These are phyloP conservation scores for Oryzias woworae DNA, from an alignment of 2,113 vertebrate species.

Conservation along the genomic window DNA sequence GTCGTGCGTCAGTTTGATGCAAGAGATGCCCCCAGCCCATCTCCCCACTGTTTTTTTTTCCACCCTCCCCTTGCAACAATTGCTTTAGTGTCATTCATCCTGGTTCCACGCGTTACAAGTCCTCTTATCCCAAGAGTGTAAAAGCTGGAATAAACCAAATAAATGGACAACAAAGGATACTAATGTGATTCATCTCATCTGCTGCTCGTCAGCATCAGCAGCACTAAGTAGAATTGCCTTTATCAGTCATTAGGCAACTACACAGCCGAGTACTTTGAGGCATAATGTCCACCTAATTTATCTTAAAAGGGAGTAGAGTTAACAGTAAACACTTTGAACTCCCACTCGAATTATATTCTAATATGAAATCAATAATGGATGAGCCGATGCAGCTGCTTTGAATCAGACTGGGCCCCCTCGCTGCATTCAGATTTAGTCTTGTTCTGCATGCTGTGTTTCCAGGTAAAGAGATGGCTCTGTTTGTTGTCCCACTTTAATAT, in stretches of 20 bases:
- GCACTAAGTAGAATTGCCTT: conserved; percentile 21
- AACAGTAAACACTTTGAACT: conserved; percentile 37
- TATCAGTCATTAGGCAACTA: conserved; percentile 37
- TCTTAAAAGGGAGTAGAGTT: conserved; percentile 45
- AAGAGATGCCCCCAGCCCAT: conserved; percentile 51
- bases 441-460: conserved; percentile 20
- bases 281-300: conserved; percentile 26
- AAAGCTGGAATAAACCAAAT: conserved; percentile 15
- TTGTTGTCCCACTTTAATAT: conserved; percentile 24
- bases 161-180: conserved; percentile 19
- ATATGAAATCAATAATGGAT: conserved; percentile 57
- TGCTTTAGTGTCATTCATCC: conserved; percentile 11
- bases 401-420: conserved; percentile 29
- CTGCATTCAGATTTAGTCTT: conserved; percentile 20
- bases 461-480: conserved; percentile 38
- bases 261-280: conserved; percentile 8
- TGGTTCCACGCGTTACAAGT: conserved; percentile 39
- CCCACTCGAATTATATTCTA: conserved; percentile 43
- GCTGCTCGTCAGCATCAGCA: conserved; percentile 28
- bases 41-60: conserved; percentile 21
- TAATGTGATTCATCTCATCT: conserved; percentile 48
- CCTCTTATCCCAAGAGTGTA: conserved; percentile 18
- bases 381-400: conserved; percentile 28
- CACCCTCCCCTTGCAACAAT: conserved; percentile 10
- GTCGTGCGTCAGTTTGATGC: conserved; percentile 79